Evolutionary conservation across 2,113 vertebrate genomes (phyloP), one percentile per base, ranked within the genome.

Genomic region (Solenodon paradoxus): DNA sequence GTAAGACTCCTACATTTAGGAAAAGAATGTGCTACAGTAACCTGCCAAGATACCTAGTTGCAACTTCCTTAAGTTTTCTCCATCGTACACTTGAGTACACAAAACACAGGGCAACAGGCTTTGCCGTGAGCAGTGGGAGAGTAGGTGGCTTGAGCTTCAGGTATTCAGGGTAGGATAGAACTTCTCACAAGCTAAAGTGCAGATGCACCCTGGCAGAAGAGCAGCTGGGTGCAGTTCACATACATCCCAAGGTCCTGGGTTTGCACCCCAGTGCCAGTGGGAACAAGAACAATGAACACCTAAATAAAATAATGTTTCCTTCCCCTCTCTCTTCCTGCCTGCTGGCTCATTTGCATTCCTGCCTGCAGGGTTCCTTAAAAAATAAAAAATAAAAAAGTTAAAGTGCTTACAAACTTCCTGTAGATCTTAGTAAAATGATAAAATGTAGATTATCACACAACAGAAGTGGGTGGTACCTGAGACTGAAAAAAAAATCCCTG

Each of bases 81-180:
- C n/a, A n/a, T n/a, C n/a, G 16, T 0, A 47, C 22, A 49, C 22
- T 28, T 26, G 4, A 4, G 42, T 3, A 10, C 9, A n/a, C 22
- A 20, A 19, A 35, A 20, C 5, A 40, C 38, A 45, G 28, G 20
- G 5, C 2, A 4, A 1, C 10, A 17, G 17, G 4, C 1, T 45
- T 59, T 63, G 42, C 38, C 30, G 19, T 69, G 40, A 53, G 26
- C 30, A 3, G 3, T 20, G 26, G 42, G 20, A 1, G 22, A 5
- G 30, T 8, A 32, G 12, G 9, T 26, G 12, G 26, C 13, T 51
- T n/a, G n/a, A 75, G 11, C 26, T 13, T 57, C 19, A 63, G 2
- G n/a, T 28, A 2, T n/a, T 40, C 7, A 61, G 17, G 5, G 24
- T 3, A 8, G 42, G 10, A 2, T 0, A 28, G 3, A 10, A 10